Evolutionary conservation across 2,888 invertebrate species (phyloP).

Genomic region (Liopterus haemorrhoidalis): DNA sequence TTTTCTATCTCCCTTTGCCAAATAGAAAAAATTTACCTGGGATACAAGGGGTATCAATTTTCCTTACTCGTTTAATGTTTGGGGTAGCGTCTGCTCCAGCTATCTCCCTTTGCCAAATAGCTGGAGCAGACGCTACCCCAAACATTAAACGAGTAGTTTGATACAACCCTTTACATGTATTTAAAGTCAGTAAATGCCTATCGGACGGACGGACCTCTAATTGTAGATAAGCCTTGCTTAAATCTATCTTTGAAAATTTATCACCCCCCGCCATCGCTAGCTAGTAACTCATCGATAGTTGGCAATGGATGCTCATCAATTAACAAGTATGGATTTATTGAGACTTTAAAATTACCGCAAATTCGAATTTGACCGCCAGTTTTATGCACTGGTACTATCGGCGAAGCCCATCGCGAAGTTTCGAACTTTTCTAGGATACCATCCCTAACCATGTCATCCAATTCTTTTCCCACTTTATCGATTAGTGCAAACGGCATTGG

Average conservation of each 20-base stretch:
- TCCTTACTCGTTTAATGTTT: no score
- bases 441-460: constrained; percentile 19
- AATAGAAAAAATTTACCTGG: no score
- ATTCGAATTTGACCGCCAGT: constrained; percentile 23
- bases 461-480: constrained; percentile 26
- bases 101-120: constrained; percentile 35
- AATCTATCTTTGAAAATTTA: constrained; percentile 32
- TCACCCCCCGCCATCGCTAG: constrained; percentile 34
- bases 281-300: constrained; percentile 30
- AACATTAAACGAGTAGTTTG: constrained; percentile 34
- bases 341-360: constrained; percentile 30
- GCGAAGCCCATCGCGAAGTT: constrained; percentile 29
- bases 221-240: constrained; percentile 39
- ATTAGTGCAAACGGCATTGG: constrained; percentile 25
- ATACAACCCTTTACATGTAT: constrained; percentile 36
- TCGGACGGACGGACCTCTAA: constrained; percentile 37
- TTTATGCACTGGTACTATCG: constrained; percentile 30
- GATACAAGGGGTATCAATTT: no score
- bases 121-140: constrained; percentile 36
- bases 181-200: constrained; percentile 35
- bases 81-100: no score
- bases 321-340: constrained; percentile 32
- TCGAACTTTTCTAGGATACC: constrained; percentile 22
- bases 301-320: constrained; percentile 35
- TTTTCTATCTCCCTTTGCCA: constrained; percentile 35